These are phyloP conservation scores for Pica pica DNA, from an alignment of 2,113 vertebrate genomes.

Conservation along the genomic window DNA sequence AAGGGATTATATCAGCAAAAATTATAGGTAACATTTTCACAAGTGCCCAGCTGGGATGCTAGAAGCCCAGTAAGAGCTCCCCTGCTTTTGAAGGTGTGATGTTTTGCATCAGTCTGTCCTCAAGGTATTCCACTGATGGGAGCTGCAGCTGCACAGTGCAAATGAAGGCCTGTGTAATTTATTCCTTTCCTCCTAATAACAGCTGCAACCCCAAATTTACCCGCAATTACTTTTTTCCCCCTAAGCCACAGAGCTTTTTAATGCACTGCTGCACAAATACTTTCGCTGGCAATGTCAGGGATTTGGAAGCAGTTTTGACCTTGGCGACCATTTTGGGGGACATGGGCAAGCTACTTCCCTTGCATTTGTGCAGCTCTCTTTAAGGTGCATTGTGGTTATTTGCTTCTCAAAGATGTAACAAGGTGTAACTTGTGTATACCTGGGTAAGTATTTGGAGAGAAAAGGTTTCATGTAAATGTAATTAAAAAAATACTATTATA, in stretches of 20 bases:
- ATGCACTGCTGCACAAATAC: not conserved
- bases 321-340: not conserved
- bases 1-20: not conserved
- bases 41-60: not conserved
- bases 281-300: not conserved
- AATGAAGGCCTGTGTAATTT: not conserved
- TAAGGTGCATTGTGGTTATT: not conserved
- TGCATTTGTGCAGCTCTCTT: not conserved
- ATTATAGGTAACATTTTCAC: not conserved
- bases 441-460: not conserved
- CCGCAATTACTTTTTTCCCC: not conserved
- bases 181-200: not conserved
- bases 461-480: not conserved
- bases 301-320: not conserved
- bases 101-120: conserved; percentile 30
- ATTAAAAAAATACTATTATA: not conserved
- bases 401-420: not conserved
- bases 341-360: not conserved
- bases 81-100: conserved; percentile 22
- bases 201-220: not conserved
- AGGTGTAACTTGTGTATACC: not conserved
- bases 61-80: not conserved
- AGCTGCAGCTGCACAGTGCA: not conserved
- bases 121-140: not conserved
- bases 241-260: not conserved